phyloP scores from a whole-genome alignment of 2,888 invertebrate species.

The Caenorhabditis panamensis region DNA sequence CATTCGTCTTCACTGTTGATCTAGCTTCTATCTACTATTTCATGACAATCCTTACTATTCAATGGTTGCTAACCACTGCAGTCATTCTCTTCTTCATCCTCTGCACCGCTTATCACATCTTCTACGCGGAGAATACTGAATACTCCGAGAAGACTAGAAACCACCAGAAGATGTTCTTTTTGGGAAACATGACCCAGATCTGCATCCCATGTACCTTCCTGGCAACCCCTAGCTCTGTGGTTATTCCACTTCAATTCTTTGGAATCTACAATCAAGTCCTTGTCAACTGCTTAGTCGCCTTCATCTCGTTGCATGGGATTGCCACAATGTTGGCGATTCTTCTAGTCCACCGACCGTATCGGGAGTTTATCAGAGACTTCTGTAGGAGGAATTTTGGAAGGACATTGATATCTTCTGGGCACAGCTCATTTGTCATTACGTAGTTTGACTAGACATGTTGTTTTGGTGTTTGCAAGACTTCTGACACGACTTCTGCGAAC shows the following conservation, averaged over 20 bases:
- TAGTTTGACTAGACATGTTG: too few species aligned
- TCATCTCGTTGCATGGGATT: neutral
- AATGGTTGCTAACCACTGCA: neutral
- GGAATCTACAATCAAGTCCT: neutral
- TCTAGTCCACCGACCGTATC: neutral
- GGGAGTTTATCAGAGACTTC: neutral
- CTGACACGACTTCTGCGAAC: neutral
- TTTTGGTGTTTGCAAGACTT: too few species aligned
- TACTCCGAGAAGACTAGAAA: neutral
- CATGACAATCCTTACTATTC: neutral
- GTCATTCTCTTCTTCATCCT: neutral
- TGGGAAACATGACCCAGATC: neutral
- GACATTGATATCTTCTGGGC: too few species aligned
- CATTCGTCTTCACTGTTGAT: neutral
- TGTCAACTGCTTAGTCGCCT: neutral
- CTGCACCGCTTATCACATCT: neutral
- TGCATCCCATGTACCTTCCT: neutral
- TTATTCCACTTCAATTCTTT: too few species aligned
- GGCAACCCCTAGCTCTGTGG: neutral
- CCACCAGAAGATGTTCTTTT: neutral
- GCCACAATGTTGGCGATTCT: neutral
- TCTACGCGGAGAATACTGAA: neutral
- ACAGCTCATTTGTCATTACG: too few species aligned
- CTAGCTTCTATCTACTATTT: neutral
- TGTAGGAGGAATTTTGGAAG: too few species aligned